Evolutionary conservation across 2,113 vertebrate species (phyloP).

Genomic region (Hemicordylus capensis): DNA sequence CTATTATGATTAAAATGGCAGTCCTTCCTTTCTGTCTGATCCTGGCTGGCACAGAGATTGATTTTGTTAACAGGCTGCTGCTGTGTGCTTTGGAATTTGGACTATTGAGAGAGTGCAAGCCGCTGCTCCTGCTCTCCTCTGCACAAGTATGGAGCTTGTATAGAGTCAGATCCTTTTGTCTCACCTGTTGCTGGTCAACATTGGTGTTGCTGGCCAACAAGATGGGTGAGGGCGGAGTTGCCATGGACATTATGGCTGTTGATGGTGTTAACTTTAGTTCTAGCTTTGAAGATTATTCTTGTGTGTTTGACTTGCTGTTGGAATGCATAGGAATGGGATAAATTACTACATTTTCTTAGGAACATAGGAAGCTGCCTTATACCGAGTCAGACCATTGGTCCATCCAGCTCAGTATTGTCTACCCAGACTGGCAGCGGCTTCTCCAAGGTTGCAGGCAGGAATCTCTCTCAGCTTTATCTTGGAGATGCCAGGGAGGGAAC

Average conservation of each 20-base stretch:
- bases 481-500: too few species aligned
- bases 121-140: not conserved
- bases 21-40: not conserved
- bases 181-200: too few species aligned
- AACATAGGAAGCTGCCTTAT: too few species aligned
- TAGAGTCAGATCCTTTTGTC: not conserved
- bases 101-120: not conserved
- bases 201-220: too few species aligned
- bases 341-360: too few species aligned
- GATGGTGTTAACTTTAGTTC: not conserved
- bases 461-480: too few species aligned
- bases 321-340: too few species aligned
- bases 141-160: not conserved
- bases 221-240: not conserved
- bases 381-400: too few species aligned
- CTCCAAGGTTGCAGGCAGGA: too few species aligned
- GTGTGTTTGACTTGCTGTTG: not conserved
- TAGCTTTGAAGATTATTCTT: not conserved
- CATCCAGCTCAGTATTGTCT: too few species aligned
- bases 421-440: too few species aligned
- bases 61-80: not conserved
- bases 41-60: not conserved
- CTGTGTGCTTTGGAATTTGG: too few species aligned
- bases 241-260: not conserved
- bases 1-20: not conserved